phyloP scores from a whole-genome alignment of 2,797 vertebrate species.

The Neoniphon sammara region DNA sequence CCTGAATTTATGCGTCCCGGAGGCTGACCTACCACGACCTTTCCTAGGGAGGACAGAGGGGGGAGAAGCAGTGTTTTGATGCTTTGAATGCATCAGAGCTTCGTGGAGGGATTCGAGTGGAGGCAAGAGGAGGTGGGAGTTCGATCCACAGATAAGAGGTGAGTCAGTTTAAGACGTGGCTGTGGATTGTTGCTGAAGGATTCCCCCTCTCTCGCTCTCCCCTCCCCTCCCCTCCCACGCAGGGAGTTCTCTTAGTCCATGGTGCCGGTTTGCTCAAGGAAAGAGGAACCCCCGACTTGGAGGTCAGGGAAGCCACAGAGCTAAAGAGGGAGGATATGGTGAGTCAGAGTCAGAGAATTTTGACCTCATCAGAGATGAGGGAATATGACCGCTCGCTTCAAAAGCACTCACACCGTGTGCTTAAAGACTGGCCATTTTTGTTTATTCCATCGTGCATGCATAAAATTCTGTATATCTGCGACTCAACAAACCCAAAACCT shows the following conservation, averaged over 20 bases:
- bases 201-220: slow-evolving; percentile 50
- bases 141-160: slow-evolving; percentile 25
- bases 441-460: slow-evolving; percentile 20
- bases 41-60: slow-evolving; percentile 23
- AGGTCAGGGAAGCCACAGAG: slow-evolving; percentile 66
- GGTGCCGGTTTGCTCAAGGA: slow-evolving; percentile 49
- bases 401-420: background rate
- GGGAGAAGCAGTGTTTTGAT: slow-evolving; percentile 22
- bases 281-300: slow-evolving; percentile 56
- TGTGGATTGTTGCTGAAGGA: slow-evolving; percentile 43
- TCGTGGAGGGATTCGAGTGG: slow-evolving; percentile 6
- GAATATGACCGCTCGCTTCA: slow-evolving; percentile 27
- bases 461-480: slow-evolving; percentile 23
- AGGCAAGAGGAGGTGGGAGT: slow-evolving; percentile 34
- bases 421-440: slow-evolving; percentile 16
- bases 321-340: slow-evolving; percentile 30
- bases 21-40: slow-evolving; percentile 55
- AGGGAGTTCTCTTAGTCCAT: slow-evolving; percentile 65
- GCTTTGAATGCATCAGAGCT: slow-evolving; percentile 22
- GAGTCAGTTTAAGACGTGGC: slow-evolving; percentile 58
- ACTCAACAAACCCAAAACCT: slow-evolving; percentile 3
- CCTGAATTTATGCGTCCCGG: slow-evolving; percentile 53
- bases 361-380: slow-evolving; percentile 37
- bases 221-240: slow-evolving; percentile 51
- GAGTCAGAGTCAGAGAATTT: slow-evolving; percentile 45